Percentiles rank a stretch among this genome's conserved stretches.
Conservation (phyloP, 2,113 vertebrate species). For the Myocastor coypus region DNA sequence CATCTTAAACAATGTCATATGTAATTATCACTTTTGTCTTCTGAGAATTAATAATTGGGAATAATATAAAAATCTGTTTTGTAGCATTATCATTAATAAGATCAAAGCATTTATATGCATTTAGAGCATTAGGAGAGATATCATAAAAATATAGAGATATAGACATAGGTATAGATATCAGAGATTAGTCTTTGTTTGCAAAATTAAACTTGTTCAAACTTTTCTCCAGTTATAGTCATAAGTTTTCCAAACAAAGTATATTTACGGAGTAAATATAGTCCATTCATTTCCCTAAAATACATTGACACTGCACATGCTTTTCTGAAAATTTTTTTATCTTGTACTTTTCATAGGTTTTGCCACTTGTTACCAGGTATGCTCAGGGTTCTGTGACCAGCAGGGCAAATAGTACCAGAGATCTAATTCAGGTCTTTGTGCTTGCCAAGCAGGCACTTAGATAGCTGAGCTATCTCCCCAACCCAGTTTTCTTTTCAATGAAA, state of each 20-base stretch:
- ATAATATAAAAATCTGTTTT: neutral
- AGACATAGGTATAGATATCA: neutral
- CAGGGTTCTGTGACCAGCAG: no score
- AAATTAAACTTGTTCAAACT: neutral
- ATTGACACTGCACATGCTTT: neutral
- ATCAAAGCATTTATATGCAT: neutral
- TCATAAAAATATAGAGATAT: slow-evolving; percentile 20
- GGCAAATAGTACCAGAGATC: no score
- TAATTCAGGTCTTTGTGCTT: no score
- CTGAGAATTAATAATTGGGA: neutral
- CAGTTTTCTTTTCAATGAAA: neutral
- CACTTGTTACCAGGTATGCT: no score
- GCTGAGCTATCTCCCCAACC: no score
- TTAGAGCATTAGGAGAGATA: neutral
- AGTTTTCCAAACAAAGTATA: neutral
- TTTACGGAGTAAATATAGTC: neutral
- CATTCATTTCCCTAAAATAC: neutral
- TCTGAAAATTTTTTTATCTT: no score
- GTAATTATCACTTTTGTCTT: neutral
- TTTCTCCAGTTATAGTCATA: neutral
- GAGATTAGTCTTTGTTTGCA: neutral
- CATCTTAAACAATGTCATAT: neutral
- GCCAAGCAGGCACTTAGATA: no score
- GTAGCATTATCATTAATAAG: neutral
- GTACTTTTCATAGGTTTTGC: no score